Conservation (phyloP, 1,140 invertebrate genomes). For the Muscidifurax raptorellus region DNA sequence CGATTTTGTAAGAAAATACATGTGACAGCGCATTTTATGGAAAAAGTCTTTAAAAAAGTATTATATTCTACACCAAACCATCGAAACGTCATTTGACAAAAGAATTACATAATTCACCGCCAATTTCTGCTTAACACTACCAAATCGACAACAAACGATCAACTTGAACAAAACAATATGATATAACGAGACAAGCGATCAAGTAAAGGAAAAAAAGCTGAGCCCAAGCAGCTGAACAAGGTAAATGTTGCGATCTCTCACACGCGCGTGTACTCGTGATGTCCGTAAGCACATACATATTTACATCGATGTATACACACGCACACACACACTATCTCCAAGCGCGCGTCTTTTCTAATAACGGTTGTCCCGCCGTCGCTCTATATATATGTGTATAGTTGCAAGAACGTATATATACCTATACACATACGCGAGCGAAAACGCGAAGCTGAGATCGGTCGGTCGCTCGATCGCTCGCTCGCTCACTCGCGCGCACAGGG, state of each 20-base stretch:
- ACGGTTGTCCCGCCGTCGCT: constrained; percentile 24
- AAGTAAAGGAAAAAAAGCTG: background rate
- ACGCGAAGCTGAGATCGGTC: too few relatives aligned
- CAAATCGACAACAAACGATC: background rate
- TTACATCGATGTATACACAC: too few relatives aligned
- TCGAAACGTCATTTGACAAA: background rate
- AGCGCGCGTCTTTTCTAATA: constrained; percentile 44
- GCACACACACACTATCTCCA: background rate
- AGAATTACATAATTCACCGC: background rate
- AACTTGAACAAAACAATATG: constrained; percentile 21
- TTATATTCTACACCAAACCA: too few relatives aligned
- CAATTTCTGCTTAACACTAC: too few relatives aligned
- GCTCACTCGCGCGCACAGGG: background rate
- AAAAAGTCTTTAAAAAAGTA: background rate
- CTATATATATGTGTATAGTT: background rate
- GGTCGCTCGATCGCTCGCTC: background rate
- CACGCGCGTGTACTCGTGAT: background rate
- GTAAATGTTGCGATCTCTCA: background rate
- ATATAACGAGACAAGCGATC: background rate
- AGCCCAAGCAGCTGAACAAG: background rate
- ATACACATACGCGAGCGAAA: background rate
- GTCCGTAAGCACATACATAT: background rate
- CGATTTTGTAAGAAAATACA: too few relatives aligned
- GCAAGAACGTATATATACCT: background rate
- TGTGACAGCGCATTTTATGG: too few relatives aligned